These are phyloP conservation scores for Drymodes brunneopygia DNA, from an alignment of 2,113 vertebrate species.

Conservation along the genomic window DNA sequence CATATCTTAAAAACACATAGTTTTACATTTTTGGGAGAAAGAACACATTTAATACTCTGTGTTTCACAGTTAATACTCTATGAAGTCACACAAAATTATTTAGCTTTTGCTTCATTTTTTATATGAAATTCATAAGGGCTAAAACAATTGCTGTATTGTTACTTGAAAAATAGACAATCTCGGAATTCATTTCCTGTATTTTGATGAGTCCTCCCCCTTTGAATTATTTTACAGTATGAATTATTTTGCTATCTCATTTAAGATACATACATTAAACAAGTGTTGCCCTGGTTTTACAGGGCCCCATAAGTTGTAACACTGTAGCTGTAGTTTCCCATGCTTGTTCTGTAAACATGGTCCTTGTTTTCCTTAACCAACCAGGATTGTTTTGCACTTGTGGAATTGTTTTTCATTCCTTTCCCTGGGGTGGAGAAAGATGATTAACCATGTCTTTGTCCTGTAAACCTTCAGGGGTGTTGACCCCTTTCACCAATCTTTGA, in stretches of 20 bases:
- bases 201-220: background rate
- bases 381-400: too few species aligned
- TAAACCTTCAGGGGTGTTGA: too few species aligned
- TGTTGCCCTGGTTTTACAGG: too few species aligned
- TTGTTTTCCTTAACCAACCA: too few species aligned
- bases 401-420: too few species aligned
- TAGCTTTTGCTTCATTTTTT: background rate
- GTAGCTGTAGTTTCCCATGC: too few species aligned
- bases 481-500: too few species aligned
- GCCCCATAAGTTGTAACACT: too few species aligned
- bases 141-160: background rate
- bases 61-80: background rate
- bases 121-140: background rate
- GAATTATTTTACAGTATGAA: background rate
- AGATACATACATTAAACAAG: background rate
- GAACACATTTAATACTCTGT: background rate
- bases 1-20: background rate
- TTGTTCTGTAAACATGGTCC: too few species aligned
- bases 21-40: background rate
- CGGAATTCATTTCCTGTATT: background rate
- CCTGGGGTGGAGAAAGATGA: too few species aligned
- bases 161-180: background rate
- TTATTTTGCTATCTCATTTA: background rate
- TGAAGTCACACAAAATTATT: background rate
- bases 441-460: too few species aligned